Evolutionary conservation across 2,113 vertebrate genomes (phyloP), one percentile per base, ranked within the genome.

Genomic region (Recurvirostra avosetta): DNA sequence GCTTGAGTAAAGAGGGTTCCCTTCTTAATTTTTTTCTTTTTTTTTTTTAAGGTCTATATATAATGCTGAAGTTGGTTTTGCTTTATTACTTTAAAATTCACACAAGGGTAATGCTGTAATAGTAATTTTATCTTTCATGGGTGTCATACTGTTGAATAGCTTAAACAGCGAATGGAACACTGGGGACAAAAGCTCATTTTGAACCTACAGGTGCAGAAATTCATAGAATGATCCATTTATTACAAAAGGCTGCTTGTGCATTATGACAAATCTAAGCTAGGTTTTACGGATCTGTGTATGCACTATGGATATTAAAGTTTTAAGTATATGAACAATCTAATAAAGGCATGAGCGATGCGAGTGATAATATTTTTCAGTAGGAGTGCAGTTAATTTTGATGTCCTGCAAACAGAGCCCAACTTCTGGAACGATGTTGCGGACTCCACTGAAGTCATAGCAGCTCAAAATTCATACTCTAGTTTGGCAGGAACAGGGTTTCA

Each of bases 171-270:
- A 49, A 55, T n/a, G 34, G 68, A 92, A 49, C 38, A 25, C 74
- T 55, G 15, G 47, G 45, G 68, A 58, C 65, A 84, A 87, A 75
- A 75, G 68, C 76, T 92, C 19, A 2, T 56, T 94, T 85, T 91
- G 56, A 92, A 58, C 23, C 15, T 41, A 71, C 49, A 75, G 73
- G 62, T 92, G 73, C 61, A 94, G 86, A 81, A 70, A 79, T 66
- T 12, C 59, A 13, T 32, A 26, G 85, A 63, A 88, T 67, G 59
- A 63, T 87, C 43, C 19, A 45, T 84, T 92, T 75, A 58, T 88
- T 74, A 30, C 6, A 45, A 40, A 62, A 80, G 61, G 45, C 47
- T 86, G 40, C 50, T 83, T 71, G 17, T 85, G 45, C 62, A 20
- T 62, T 73, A 13, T 68, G 77, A 68, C 45, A 73, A 61, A 92